Conservation (phyloP, 92 coral and sea anemone species). For the Epizoanthus ramosus region DNA sequence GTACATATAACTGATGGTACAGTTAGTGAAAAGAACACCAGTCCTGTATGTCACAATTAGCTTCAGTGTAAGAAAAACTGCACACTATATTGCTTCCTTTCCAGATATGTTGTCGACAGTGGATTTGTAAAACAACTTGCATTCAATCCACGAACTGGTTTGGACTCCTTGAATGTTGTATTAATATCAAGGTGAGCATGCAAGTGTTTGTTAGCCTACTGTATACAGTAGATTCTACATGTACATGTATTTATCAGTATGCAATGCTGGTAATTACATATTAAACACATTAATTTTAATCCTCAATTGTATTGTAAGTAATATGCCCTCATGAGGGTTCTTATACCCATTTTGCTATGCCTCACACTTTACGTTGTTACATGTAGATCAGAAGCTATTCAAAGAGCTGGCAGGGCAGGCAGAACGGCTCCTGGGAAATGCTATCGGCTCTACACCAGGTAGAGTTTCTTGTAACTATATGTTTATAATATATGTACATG, state of each 20-base stretch:
- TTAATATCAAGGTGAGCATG: conserved; percentile 72
- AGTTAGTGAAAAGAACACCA: too few species aligned
- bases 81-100: conserved; percentile 7
- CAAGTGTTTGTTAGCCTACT: background rate
- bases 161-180: conserved; percentile 88
- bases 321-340: too few species aligned
- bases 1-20: too few species aligned
- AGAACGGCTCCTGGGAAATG: conserved; percentile 88
- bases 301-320: too few species aligned
- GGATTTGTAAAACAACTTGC: conserved; percentile 92
- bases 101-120: conserved; percentile 89
- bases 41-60: background rate
- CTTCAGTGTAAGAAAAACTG: background rate
- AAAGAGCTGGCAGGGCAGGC: conserved; percentile 96
- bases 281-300: too few species aligned
- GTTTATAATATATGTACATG: background rate
- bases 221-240: background rate
- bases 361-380: background rate
- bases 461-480: background rate
- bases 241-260: background rate
- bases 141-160: conserved; percentile 85
- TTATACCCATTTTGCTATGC: background rate
- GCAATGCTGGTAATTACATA: too few species aligned
- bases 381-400: conserved; percentile 87
- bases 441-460: conserved; percentile 87